A percentile compares a stretch with the other conserved stretches of the same genome.
phyloP scores from a whole-genome alignment of 2,888 invertebrate species.

The Ditylenchus weischeri region DNA sequence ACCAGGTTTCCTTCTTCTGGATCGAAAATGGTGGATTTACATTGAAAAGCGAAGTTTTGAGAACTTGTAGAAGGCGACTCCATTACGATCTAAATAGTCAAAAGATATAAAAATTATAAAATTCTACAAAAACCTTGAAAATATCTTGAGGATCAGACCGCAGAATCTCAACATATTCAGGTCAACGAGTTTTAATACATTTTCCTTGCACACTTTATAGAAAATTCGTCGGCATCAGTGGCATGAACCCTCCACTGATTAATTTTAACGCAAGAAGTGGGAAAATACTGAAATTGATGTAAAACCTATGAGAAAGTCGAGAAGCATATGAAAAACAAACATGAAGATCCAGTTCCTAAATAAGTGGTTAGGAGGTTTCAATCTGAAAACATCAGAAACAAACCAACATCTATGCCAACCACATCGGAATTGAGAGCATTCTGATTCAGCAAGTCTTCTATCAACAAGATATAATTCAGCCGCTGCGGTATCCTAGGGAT shows the following conservation, averaged over 20 bases:
- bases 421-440: conserved; percentile 39
- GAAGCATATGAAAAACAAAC: too few relatives aligned
- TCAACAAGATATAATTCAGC: conserved; percentile 89
- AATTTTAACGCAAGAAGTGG: conserved; percentile 76
- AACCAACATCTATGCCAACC: conserved; percentile 78
- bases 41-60: conserved; percentile 65
- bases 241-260: conserved; percentile 82
- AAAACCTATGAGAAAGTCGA: conserved; percentile 60
- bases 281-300: conserved; percentile 89
- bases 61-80: neutral
- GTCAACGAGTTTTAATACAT: conserved; percentile 74
- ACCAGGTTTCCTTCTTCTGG: conserved; percentile 54
- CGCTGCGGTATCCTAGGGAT: conserved; percentile 88
- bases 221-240: conserved; percentile 76
- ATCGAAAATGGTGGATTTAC: conserved; percentile 96
- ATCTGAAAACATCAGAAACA: neutral
- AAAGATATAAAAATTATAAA: neutral
- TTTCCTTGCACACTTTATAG: conserved; percentile 67
- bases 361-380: too few relatives aligned
- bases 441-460: conserved; percentile 73
- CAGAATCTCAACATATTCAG: conserved; percentile 65
- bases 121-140: conserved; percentile 30
- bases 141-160: conserved; percentile 27
- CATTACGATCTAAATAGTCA: conserved; percentile 38
- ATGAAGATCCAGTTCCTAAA: too few relatives aligned